Evolutionary conservation across 1,140 invertebrate genomes (phyloP), one percentile per base, ranked within the genome.

Genomic region (Drosophila sulfurigaster): DNA sequence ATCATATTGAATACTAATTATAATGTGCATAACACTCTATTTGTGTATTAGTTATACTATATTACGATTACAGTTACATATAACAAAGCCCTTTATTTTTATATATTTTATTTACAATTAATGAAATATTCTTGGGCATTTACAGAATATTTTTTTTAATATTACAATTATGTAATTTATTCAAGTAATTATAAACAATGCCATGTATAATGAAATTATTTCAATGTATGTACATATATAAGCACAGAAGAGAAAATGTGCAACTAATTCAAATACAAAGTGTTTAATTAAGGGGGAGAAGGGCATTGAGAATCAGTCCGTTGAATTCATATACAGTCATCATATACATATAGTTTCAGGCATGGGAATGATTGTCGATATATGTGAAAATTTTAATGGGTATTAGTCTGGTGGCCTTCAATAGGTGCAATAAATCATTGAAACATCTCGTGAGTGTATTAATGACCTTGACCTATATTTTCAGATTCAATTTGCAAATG

Each of bases 401-500:
- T 20, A 13, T 52, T 25, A 13, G 51, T 30, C 1, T 63, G 38
- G 30, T 59, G 25, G 46, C 16, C 13, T n/a, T 51, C 8, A 52
- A 13, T 25, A 38, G 30, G 6, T 64, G 38, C 49, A 66, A 66
- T 66, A 48, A 66, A 52, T 80, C 51, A 78, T 30, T 6, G 5
- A 67, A n/a, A 38, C 13, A 60, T 60, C 41, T 54, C 30, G 54
- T 45, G 46, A 43, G n/a, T 49, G 41, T 41, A 5, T 30, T 52
- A 71, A 81, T 79, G 79, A 16, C 79, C 79, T 81, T 81, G 79
- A 81, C 79, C 79, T 68, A 81, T 59, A 75, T 81, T 67, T 67
- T 65, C 8, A 1, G 16, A 43, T 35, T 52, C 41, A 3, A 35
- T 28, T 56, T 3, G 62, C n/a, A 15, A 52, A 43, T 52, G 48